phyloP scores from a whole-genome alignment of 35 echinoderm and acorn worm species.

The Hemicentrotus pulcherrimus region DNA sequence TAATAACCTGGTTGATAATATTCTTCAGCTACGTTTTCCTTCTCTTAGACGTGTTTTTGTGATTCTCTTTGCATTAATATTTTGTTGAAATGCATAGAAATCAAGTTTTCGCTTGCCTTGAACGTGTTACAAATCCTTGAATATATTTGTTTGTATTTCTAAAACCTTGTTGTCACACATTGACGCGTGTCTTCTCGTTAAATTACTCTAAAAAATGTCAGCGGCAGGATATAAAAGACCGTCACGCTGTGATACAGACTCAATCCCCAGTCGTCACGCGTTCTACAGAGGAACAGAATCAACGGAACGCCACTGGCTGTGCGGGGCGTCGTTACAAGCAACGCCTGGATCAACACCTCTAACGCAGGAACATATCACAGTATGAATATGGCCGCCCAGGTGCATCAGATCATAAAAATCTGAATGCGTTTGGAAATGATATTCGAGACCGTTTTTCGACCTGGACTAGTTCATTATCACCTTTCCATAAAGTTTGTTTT shows the following conservation, averaged over 20 bases:
- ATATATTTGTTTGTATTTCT: background rate
- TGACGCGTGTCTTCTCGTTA: background rate
- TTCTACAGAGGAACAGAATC: background rate
- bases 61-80: too few species aligned
- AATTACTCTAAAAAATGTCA: background rate
- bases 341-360: background rate
- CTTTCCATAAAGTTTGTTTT: conserved; percentile 12
- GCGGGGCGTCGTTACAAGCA: background rate
- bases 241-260: background rate
- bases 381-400: background rate
- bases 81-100: too few species aligned
- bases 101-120: background rate
- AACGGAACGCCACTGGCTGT: background rate
- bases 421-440: background rate
- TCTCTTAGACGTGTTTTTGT: too few species aligned
- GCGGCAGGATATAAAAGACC: background rate
- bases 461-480: conserved; percentile 1
- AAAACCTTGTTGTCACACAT: background rate
- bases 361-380: background rate
- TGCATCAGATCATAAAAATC: background rate
- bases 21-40: too few species aligned
- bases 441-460: background rate
- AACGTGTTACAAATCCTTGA: background rate
- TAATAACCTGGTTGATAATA: too few species aligned
- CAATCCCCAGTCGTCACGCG: background rate